Base-by-base conservation (phyloP, 2,113 vertebrate genomes). In the Nibea coibor region DNA sequence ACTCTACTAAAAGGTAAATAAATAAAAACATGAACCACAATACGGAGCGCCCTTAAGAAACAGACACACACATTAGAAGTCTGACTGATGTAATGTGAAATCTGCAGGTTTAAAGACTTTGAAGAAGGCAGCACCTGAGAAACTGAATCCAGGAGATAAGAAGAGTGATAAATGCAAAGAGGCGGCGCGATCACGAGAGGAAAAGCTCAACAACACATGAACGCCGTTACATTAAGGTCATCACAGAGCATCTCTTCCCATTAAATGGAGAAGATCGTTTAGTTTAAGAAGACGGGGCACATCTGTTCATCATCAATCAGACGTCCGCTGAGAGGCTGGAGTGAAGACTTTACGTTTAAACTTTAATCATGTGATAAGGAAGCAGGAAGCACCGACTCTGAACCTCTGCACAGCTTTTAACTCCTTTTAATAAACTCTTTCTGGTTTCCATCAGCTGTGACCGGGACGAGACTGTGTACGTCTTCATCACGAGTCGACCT, bases 51-150 rank as follows among this genome's bases (percentile, higher is more conserved):
- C 16, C 12, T 80, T 65, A 84, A 82, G 80, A 73, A 77, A 68
- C 53, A 70, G 53, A 71, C 63, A 58, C 42, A 51, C 65, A 64
- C 42, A 45, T 17, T 57, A 43, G 1, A 72, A 43, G 28, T 43
- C 64, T 78, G 4, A 42, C 62, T 26, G 19, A 82, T 22, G 45
- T 1, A 17, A 56, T 17, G 19, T 48, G 51, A 10, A 71, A 86
- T 65, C 50, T 54, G 73, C n/a, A 70, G 57, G 15, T 79, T 90
- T 89, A 83, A 89, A 90, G 82, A 90, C 85, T 83, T 88, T 83
- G 11, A 81, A 80, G 11, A 81, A 80, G 57, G 75, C 57, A 69
- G 74, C 77, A 88, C 89, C 87, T 85, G 86, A 90, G 89, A 73
- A 84, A 71, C 66, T 19, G 73, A 69, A 39, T 51, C 31, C 43